Evolutionary conservation across 2,888 invertebrate species (phyloP), one percentile per base, ranked within the genome.

Genomic region (Exocentrus adspersus): DNA sequence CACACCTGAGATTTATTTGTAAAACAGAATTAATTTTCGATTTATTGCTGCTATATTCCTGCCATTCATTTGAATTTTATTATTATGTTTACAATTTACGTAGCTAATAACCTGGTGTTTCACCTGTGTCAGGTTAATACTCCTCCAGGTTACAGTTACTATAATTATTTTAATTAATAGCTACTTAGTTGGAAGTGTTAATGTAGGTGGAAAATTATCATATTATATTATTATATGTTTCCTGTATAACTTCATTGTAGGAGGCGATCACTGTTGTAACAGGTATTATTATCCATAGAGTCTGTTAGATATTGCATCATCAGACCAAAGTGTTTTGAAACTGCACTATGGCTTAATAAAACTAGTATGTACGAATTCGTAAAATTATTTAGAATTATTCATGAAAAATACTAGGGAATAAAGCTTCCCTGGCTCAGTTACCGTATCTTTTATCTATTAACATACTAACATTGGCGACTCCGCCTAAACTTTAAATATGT

Each of bases 401-500:
- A n/a, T n/a, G n/a, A n/a, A n/a, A n/a, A n/a, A n/a, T n/a, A n/a
- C n/a, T n/a, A n/a, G n/a, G n/a, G n/a, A n/a, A n/a, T n/a, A n/a
- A n/a, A n/a, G n/a, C n/a, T n/a, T n/a, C n/a, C n/a, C n/a, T n/a
- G n/a, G n/a, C n/a, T n/a, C n/a, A n/a, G n/a, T n/a, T n/a, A n/a
- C n/a, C n/a, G n/a, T n/a, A n/a, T n/a, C n/a, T n/a, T n/a, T n/a
- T n/a, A n/a, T n/a, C n/a, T n/a, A n/a, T n/a, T n/a, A n/a, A n/a
- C n/a, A n/a, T n/a, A n/a, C 32, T 54, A 17, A 41, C 14, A 53
- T 37, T 42, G 53, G 53, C 53, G 53, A 53, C 53, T 53, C 24
- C 53, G 53, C 14, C 53, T 42, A 9, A 53, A 32, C 16, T 51
- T 9, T n/a, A n/a, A n/a, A n/a, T n/a, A n/a, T n/a, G n/a, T n/a